These are phyloP conservation scores for Drosophila melanica DNA, from an alignment of 1,140 invertebrate species.

Conservation along the genomic window DNA sequence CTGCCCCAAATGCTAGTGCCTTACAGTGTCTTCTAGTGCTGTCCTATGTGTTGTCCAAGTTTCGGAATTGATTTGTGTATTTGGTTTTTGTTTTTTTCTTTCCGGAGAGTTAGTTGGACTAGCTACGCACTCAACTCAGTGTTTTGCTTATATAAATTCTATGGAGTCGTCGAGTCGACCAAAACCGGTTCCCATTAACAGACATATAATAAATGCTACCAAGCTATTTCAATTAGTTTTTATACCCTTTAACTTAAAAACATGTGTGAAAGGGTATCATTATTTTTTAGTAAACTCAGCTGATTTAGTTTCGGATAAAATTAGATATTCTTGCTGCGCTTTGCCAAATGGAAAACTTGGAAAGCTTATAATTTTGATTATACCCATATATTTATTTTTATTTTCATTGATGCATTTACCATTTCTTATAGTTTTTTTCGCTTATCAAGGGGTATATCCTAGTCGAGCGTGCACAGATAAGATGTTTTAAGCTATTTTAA, in stretches of 20 bases:
- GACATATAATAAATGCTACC: slow-evolving; percentile 64
- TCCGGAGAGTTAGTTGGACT: slow-evolving; percentile 40
- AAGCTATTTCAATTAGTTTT: slow-evolving; percentile 68
- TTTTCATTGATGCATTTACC: no score
- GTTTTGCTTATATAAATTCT: slow-evolving; percentile 55
- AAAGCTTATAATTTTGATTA: no score
- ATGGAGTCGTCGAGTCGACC: slow-evolving; percentile 30
- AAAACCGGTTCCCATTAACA: slow-evolving; percentile 62
- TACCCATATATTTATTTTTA: not conserved
- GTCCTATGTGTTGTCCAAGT: slow-evolving; percentile 3
- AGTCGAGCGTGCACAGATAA: not conserved
- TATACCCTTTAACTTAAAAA: slow-evolving; percentile 26
- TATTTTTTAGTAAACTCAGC: not conserved
- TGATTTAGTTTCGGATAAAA: no score
- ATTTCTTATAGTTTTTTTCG: not conserved
- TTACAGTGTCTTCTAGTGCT: not conserved
- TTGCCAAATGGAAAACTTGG: no score
- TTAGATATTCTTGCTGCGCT: no score
- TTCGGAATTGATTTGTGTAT: slow-evolving; percentile 31
- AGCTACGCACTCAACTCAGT: slow-evolving; percentile 28
- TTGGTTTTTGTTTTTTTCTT: no score
- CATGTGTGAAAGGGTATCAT: not conserved
- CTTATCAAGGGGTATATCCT: not conserved
- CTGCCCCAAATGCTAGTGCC: slow-evolving; percentile 24
- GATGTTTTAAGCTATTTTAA: slow-evolving; percentile 2